These are phyloP conservation scores for Caenorhabditis brenneri DNA, from an alignment of 1,140 invertebrate genomes.

Conservation along the genomic window DNA sequence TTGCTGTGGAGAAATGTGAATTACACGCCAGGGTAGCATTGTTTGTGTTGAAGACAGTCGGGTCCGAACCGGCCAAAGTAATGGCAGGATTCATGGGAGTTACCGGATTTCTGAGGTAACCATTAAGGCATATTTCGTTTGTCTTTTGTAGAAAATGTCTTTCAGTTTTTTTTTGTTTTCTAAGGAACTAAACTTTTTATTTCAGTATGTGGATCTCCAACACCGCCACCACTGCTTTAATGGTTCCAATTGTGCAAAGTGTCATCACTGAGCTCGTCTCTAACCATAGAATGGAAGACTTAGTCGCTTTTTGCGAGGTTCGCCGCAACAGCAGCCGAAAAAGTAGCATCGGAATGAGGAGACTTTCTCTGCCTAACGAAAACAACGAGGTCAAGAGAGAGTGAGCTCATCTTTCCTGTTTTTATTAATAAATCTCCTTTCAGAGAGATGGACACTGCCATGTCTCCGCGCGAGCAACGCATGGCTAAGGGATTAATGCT, in stretches of 20 bases:
- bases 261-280: constrained; percentile 63
- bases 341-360: constrained; percentile 27
- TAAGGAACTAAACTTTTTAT: constrained; percentile 59
- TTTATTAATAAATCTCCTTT: background rate
- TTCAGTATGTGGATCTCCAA: constrained; percentile 74
- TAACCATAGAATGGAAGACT: constrained; percentile 56
- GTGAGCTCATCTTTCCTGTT: background rate
- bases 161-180: too few species aligned
- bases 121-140: too few species aligned
- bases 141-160: too few species aligned
- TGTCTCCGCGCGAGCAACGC: constrained; percentile 53
- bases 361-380: constrained; percentile 44
- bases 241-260: constrained; percentile 72
- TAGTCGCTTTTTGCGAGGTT: constrained; percentile 40
- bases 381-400: constrained; percentile 34
- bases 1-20: constrained; percentile 83
- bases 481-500: constrained; percentile 58
- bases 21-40: constrained; percentile 83
- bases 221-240: constrained; percentile 73
- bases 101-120: constrained; percentile 56
- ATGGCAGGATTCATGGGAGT: constrained; percentile 63
- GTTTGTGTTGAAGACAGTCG: constrained; percentile 80
- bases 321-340: background rate
- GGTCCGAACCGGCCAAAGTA: constrained; percentile 73
- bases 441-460: constrained; percentile 53